Percentiles rank a stretch among this genome's conserved stretches.
Evolutionary conservation across 2,797 vertebrate species (phyloP).

Genomic region (Nasua narica): DNA sequence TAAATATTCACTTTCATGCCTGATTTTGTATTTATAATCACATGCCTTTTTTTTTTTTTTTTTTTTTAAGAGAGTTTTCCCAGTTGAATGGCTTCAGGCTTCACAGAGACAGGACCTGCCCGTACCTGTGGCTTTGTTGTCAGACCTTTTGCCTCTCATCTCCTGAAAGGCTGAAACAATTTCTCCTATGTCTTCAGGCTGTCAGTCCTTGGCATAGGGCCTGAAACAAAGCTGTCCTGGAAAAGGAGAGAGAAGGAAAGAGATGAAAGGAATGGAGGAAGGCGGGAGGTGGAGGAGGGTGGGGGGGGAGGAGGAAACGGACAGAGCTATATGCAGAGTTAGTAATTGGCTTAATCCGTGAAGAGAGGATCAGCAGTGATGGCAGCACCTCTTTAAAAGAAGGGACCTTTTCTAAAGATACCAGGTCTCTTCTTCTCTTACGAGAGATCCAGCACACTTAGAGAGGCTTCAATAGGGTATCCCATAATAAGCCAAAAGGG

Average conservation of each 20-base stretch:
- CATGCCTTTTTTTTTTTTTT: neutral
- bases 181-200: neutral
- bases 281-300: neutral
- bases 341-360: neutral
- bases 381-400: neutral
- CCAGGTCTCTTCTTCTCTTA: neutral
- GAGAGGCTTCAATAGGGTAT: neutral
- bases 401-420: neutral
- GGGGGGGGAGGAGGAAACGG: neutral
- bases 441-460: neutral
- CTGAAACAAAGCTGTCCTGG: neutral
- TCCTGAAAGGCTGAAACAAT: neutral
- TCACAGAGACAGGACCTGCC: neutral
- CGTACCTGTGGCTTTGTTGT: neutral
- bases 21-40: neutral
- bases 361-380: neutral
- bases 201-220: neutral
- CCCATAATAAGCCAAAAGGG: neutral
- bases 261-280: neutral
- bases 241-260: neutral
- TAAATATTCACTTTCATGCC: neutral
- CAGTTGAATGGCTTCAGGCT: neutral
- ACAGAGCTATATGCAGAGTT: fast-evolving
- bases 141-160: neutral
- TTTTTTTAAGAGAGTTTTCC: neutral